A percentile compares a stretch with the other conserved stretches of the same genome.
Conservation (phyloP, 2,113 vertebrate species). For the Rhineura floridana region DNA sequence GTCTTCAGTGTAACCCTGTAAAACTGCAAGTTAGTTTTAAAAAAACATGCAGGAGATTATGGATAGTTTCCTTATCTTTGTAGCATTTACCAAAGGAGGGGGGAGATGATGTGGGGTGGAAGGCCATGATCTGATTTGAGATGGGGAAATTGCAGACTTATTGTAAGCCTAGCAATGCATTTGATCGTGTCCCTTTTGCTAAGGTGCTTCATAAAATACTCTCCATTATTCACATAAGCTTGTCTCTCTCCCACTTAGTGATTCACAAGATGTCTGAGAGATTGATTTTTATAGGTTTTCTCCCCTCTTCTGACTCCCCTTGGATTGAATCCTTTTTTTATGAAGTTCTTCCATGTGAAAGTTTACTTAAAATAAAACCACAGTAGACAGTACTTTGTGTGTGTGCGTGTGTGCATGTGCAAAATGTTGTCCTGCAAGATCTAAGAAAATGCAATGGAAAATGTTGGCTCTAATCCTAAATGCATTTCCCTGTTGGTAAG, state of each 20-base stretch:
- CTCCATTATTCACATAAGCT: conserved; percentile 59
- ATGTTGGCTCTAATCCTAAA: neutral
- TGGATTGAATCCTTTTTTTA: conserved; percentile 38
- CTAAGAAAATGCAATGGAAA: neutral
- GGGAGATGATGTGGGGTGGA: neutral
- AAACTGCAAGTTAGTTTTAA: neutral
- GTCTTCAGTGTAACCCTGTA: neutral
- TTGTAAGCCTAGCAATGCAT: conserved; percentile 46
- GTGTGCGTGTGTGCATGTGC: too few species aligned
- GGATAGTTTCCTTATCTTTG: neutral
- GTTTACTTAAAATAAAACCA: conserved; percentile 2
- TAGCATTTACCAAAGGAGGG: neutral
- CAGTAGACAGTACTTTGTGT: fast-evolving
- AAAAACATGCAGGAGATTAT: neutral
- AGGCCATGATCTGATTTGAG: conserved; percentile 47
- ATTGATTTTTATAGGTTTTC: conserved; percentile 64
- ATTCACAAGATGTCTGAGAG: conserved; percentile 71
- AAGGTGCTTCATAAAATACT: conserved; percentile 66
- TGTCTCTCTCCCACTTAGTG: conserved; percentile 63
- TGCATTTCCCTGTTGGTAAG: neutral
- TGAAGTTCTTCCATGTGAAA: conserved; percentile 27
- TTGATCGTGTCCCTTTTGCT: conserved; percentile 47
- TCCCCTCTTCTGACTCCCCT: neutral
- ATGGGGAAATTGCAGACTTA: conserved; percentile 60
- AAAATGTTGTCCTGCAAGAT: fast-evolving